Evolutionary conservation across 2,888 invertebrate genomes (phyloP), one percentile per base, ranked within the genome.

Genomic region (Eupithecia tripunctaria): DNA sequence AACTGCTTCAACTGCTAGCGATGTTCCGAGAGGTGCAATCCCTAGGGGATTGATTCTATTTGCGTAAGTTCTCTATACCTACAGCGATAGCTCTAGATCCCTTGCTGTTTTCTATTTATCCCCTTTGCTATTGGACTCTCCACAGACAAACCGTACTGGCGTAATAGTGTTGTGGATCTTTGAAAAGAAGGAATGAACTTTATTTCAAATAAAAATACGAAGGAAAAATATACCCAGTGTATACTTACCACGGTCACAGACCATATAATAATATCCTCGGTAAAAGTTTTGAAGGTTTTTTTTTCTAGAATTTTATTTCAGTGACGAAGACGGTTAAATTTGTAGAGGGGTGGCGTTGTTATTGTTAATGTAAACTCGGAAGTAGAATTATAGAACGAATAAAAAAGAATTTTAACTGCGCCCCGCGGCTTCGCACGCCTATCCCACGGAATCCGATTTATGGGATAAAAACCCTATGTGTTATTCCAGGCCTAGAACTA

Each of bases 181-280:
- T 21, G 51, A 47, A 47, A 47, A 47, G n/a, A 7, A 21, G 12
- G 21, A 51, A 21, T 1, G 51, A 21, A 51, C 12, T 21, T 51
- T 51, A 51, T 51, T 51, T 51, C 51, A 10, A 51, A 51, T 21
- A 12, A 51, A 51, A 51, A 51, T 51, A 51, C 51, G 51, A 21
- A 51, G 51, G 51, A 51, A 51, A 51, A 51, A 21, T 51, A 21
- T 51, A 51, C 51, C 51, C 21, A 51, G 51, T 21, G 51, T 21
- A 51, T 7, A 47, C n/a, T n/a, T n/a, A n/a, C n/a, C n/a, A n/a
- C n/a, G n/a, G n/a, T n/a, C n/a, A n/a, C n/a, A n/a, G n/a, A n/a
- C n/a, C n/a, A n/a, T n/a, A n/a, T n/a, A n/a, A n/a, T n/a, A n/a
- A n/a, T n/a, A n/a, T n/a, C n/a, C 47, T 51, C 4, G 21, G 51